Evolutionary conservation across 1,140 invertebrate species (phyloP), one percentile per base, ranked within the genome.

Genomic region (Sesamia nonagrioides): DNA sequence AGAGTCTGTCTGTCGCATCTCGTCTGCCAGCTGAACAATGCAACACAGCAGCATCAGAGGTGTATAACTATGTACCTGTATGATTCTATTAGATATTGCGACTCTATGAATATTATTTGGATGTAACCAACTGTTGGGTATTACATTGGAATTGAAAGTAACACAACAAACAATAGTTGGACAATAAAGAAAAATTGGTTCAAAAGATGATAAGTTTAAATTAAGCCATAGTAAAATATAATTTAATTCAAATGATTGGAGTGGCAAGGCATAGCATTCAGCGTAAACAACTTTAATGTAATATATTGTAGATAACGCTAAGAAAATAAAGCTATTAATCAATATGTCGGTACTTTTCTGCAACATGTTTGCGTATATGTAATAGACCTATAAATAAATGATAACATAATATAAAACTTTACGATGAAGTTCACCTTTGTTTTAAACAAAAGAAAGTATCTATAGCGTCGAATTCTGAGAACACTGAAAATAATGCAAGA

Each of bases 21-120:
- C 48, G 68, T 71, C 68, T 71, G 68, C 48, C 48, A 69, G 27
- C 45, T 54, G 68, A 71, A 71, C 68, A 71, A 52, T 71, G 18
- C 60, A 50, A 33, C 66, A 33, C 42, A 8, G 63, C 18, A 27
- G 17, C 42, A 48, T 27, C 63, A 48, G 40, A 13, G 18, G 15
- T 27, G 27, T 27, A 27, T 27, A 27, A 21, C 9, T 42, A 17
- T 21, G n/a, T 66, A 18, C 61, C 17, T 42, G 61, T 68, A 11
- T 68, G 63, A 68, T 68, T 48, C 63, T 33, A 48, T 69, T 42
- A 50, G 37, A 69, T n/a, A 69, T 33, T 69, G 17, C 21, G 40
- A 17, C 27, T 50, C 45, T 48, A 50, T 21, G 48, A 27, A 33
- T 13, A 21, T 18, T 69, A 0, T 69, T 50, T 48, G 4, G 27